Base-by-base conservation (phyloP, 2,888 invertebrate species). In the Lasius platythorax region DNA sequence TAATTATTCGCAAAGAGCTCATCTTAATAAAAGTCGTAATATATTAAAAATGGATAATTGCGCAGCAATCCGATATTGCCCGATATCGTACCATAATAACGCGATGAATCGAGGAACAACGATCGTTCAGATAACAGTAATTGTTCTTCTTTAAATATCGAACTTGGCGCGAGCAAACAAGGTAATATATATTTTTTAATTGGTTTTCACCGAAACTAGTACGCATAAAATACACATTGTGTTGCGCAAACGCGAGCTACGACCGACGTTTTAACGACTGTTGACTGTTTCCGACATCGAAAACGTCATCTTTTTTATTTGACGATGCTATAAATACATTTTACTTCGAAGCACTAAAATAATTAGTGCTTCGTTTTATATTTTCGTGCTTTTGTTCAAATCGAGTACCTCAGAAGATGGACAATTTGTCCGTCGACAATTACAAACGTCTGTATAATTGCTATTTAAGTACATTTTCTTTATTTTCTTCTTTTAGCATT, bases 1-100 rank as follows among this genome's bases (percentile, higher is more conserved):
- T 74, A 50, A 68, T 82, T 74, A 84, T 8, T 23, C 37, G 43
- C 18, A 28, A 56, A 53, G 23, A 78, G 11, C 12, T 58, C n/a
- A 12, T 28, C 23, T 72, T 79, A 72, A 79, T 79, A 9, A 58
- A 79, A 72, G 53, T 53, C 53, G 15, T 18, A 15, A 37, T 70
- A 46, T 15, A 70, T 23, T 23, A 46, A 72, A 33, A 28, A 43
- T 30, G 37, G n/a, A 70, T 53, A 18, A 79, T 58, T 79, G 43
- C 73, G 56, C 40, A 58, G 30, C n/a, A 56, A 70, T 70, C 43
- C 58, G 33, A 4, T 12, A 9, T 75, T n/a, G 23, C 6, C 18
- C 4, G 28, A 66, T 64, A 53, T 46, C 33, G 33, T 46, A 37
- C 3, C 11, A 15, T 37, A 66, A 66, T 28, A 28, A 76, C 28